These are phyloP conservation scores for Palloptera scutellata DNA, from an alignment of 2,888 invertebrate species.

Conservation along the genomic window DNA sequence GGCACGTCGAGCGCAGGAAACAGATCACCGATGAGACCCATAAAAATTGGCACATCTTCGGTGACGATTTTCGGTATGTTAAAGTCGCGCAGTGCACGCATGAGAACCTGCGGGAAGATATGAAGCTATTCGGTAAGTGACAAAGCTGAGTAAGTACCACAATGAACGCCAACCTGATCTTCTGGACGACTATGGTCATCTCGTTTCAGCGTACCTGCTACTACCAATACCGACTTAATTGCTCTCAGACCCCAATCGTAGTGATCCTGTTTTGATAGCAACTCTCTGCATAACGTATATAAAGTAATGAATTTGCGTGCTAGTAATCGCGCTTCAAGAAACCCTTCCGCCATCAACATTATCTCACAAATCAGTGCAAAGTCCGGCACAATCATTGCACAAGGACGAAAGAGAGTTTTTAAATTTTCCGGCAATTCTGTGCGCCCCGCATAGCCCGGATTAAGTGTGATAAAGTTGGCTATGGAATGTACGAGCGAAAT, in stretches of 20 bases:
- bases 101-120: conserved; percentile 70
- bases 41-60: conserved; percentile 90
- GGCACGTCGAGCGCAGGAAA: conserved; percentile 94
- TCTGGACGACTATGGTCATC: conserved; percentile 82
- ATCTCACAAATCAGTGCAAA: conserved; percentile 97
- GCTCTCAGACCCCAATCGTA: conserved; percentile 98
- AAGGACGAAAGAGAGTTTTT: conserved; percentile 74
- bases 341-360: conserved; percentile 97
- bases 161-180: conserved; percentile 70
- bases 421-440: conserved; percentile 86
- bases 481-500: conserved; percentile 80
- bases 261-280: conserved; percentile 94
- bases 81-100: conserved; percentile 94
- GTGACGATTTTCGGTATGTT: conserved; percentile 95
- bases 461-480: conserved; percentile 97
- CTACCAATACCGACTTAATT: conserved; percentile 94
- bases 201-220: conserved; percentile 91
- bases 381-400: conserved; percentile 98
- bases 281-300: conserved; percentile 88
- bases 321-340: conserved; percentile 88
- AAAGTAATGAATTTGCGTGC: conserved; percentile 96
- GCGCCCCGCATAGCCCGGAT: conserved; percentile 94
- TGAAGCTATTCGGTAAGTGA: background rate
- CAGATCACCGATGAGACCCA: conserved; percentile 93
- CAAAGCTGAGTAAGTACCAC: background rate